These are phyloP conservation scores for Daphoenositta chrysoptera DNA, from an alignment of 2,113 vertebrate species.

Conservation along the genomic window DNA sequence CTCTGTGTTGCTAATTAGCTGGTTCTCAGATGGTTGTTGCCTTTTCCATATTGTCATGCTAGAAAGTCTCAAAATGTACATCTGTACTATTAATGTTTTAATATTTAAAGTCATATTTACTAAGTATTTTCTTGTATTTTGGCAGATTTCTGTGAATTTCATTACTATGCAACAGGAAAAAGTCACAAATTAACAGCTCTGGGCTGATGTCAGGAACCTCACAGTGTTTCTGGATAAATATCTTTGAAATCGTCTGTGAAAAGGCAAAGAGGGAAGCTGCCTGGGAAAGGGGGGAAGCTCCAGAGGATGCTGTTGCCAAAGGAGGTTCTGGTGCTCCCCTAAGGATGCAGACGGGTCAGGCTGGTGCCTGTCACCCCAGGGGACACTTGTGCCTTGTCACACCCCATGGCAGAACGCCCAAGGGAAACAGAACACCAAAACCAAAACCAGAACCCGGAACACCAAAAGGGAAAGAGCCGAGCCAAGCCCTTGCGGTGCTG, in stretches of 20 bases:
- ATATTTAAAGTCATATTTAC: background rate
- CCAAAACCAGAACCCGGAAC: too few species aligned
- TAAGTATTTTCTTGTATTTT: background rate
- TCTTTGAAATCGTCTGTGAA: background rate
- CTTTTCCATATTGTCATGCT: background rate
- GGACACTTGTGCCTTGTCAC: background rate
- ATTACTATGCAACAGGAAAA: background rate
- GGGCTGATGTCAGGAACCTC: background rate
- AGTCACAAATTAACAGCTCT: background rate
- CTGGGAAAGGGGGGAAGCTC: background rate
- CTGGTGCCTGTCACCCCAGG: background rate
- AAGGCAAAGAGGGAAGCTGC: background rate
- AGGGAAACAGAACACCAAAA: too few species aligned
- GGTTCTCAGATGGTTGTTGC: background rate
- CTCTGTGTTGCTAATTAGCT: conserved; percentile 36
- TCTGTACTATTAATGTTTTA: background rate
- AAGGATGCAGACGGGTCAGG: fast-evolving
- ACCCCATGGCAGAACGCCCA: background rate
- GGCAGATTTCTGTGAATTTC: background rate
- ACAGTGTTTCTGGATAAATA: background rate
- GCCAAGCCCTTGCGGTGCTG: background rate
- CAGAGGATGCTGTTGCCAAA: background rate
- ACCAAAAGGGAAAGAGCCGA: background rate
- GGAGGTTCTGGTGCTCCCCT: background rate
- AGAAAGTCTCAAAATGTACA: background rate